Percentiles rank a stretch among this genome's conserved stretches.
These are phyloP conservation scores for Kryptopterus vitreolus DNA, from an alignment of 2,797 vertebrate species.

Conservation along the genomic window DNA sequence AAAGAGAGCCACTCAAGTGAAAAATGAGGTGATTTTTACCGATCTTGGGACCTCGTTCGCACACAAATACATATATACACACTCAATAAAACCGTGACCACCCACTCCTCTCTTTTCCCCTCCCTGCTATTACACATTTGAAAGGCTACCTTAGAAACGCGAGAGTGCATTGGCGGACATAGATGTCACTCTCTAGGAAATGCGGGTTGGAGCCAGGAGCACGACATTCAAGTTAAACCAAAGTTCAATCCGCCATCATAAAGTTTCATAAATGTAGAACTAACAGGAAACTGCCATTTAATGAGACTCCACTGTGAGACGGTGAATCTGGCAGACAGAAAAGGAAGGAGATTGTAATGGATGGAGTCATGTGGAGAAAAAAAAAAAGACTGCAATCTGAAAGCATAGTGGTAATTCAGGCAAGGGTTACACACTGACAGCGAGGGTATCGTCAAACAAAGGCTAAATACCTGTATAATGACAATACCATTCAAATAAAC, in stretches of 20 bases:
- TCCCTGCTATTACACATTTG: constrained; percentile 40
- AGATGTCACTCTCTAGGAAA: constrained; percentile 28
- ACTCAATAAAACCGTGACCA: constrained; percentile 47
- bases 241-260: neutral
- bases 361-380: neutral
- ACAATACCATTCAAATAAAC: neutral
- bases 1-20: constrained; percentile 99
- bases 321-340: neutral
- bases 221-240: neutral
- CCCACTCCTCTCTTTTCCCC: constrained; percentile 50
- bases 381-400: neutral
- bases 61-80: constrained; percentile 54
- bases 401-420: neutral
- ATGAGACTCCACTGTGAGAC: neutral
- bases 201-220: neutral
- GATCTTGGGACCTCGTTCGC: constrained; percentile 73
- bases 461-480: neutral
- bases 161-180: constrained; percentile 37
- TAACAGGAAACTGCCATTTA: neutral
- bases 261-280: neutral
- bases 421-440: neutral
- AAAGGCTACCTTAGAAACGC: constrained; percentile 18
- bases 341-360: neutral
- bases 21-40: constrained; percentile 95
- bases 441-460: neutral